Evolutionary conservation across 2,113 vertebrate genomes (phyloP).

Genomic region (Emydura subglobosa): DNA sequence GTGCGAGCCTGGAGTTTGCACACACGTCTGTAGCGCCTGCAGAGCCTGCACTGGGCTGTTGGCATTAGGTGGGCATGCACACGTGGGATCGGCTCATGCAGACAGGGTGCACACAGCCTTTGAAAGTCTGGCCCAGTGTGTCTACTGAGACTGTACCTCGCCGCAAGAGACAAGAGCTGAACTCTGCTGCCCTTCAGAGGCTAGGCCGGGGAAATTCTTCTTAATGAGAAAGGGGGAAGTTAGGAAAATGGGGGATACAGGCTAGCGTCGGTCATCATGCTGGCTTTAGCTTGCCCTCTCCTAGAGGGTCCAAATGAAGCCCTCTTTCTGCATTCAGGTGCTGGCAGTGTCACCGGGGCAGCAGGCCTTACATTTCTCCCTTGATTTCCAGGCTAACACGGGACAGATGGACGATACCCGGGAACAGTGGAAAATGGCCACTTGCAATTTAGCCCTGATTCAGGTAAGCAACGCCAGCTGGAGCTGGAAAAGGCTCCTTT

Average conservation of each 20-base stretch:
- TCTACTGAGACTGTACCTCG: neutral
- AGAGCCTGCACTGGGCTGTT: too few species aligned
- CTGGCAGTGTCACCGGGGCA: neutral
- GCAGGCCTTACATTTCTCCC: conserved; percentile 35
- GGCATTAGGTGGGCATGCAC: neutral
- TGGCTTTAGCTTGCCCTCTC: neutral
- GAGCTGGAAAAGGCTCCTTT: neutral
- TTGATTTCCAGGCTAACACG: conserved; percentile 86
- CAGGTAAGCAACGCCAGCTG: conserved; percentile 82
- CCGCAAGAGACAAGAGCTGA: neutral
- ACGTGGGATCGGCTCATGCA: neutral
- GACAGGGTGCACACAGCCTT: neutral
- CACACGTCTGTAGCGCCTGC: neutral
- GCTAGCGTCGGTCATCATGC: rapidly evolving
- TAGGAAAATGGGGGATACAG: neutral
- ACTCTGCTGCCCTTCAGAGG: neutral
- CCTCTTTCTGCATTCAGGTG: neutral
- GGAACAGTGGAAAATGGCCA: conserved; percentile 88
- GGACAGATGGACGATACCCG: conserved; percentile 88
- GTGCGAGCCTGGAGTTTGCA: neutral
- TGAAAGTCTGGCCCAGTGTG: neutral
- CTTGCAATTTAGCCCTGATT: conserved; percentile 92
- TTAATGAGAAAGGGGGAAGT: neutral
- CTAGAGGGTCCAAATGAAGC: neutral
- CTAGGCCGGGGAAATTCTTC: neutral